These are phyloP conservation scores for Caenorhabditis parvicauda DNA, from an alignment of 2,888 invertebrate genomes.

Conservation along the genomic window DNA sequence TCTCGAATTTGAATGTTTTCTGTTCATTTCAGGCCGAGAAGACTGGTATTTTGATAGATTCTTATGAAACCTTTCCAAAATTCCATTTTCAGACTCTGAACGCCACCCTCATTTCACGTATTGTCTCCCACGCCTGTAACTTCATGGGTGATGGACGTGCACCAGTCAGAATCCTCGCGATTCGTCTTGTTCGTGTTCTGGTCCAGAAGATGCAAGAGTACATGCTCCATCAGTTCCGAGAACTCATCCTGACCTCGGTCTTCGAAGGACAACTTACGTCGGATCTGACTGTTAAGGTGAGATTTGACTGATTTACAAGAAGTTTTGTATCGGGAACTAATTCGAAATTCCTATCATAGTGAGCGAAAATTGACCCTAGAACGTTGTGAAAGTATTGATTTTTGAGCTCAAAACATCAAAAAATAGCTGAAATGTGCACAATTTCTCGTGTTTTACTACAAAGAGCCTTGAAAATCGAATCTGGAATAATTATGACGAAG, in stretches of 20 bases:
- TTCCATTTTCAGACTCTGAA: conserved; percentile 24
- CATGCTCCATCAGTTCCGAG: conserved; percentile 53
- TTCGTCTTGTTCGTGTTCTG: conserved; percentile 53
- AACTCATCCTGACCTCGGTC: conserved; percentile 46
- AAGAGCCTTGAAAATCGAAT: no score
- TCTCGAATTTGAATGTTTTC: no score
- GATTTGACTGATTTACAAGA: background rate
- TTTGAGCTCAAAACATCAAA: no score
- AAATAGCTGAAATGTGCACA: no score
- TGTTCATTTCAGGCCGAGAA: background rate
- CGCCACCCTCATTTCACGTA: conserved; percentile 33
- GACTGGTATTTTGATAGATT: background rate
- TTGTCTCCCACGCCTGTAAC: conserved; percentile 43
- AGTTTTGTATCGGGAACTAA: no score
- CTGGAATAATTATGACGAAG: no score
- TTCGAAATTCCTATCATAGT: background rate
- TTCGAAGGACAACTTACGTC: conserved; percentile 47
- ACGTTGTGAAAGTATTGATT: background rate
- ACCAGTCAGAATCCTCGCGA: conserved; percentile 47
- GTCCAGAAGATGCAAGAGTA: conserved; percentile 51
- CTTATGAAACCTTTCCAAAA: background rate
- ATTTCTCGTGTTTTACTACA: no score
- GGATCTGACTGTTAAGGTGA: conserved; percentile 45
- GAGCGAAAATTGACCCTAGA: background rate
- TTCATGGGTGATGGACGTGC: conserved; percentile 46